Evolutionary conservation across 2,797 vertebrate genomes (phyloP).

Genomic region (Lacerta agilis): DNA sequence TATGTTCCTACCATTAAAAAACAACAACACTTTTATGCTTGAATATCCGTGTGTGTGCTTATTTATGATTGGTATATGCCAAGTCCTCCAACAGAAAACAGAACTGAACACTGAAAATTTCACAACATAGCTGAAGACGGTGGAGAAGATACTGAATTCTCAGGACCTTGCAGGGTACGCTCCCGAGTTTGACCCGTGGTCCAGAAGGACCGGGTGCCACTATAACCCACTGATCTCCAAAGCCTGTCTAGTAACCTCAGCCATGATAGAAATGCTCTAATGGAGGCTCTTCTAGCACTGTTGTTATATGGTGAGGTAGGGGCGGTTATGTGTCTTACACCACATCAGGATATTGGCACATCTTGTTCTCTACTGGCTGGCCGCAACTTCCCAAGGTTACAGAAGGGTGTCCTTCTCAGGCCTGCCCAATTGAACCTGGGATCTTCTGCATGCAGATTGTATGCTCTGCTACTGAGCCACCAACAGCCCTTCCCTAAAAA

Average conservation of each 20-base stretch:
- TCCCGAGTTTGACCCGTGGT: too few relatives aligned
- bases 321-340: background rate
- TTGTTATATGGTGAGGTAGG: background rate
- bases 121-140: background rate
- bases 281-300: background rate
- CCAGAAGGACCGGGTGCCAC: background rate
- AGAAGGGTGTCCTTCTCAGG: background rate
- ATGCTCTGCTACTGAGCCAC: background rate
- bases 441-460: background rate
- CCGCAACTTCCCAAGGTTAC: background rate
- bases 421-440: background rate
- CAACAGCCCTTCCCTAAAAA: too few relatives aligned
- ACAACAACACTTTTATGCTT: background rate
- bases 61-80: background rate
- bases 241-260: background rate
- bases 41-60: background rate
- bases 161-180: background rate
- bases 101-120: background rate
- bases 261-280: background rate
- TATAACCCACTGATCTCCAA: background rate
- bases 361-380: background rate
- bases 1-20: background rate
- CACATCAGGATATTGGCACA: background rate
- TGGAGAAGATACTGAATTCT: background rate
- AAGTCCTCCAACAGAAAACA: background rate